Evolutionary conservation across 1,140 invertebrate species (phyloP).

Genomic region (Hylaeus anthracinus): DNA sequence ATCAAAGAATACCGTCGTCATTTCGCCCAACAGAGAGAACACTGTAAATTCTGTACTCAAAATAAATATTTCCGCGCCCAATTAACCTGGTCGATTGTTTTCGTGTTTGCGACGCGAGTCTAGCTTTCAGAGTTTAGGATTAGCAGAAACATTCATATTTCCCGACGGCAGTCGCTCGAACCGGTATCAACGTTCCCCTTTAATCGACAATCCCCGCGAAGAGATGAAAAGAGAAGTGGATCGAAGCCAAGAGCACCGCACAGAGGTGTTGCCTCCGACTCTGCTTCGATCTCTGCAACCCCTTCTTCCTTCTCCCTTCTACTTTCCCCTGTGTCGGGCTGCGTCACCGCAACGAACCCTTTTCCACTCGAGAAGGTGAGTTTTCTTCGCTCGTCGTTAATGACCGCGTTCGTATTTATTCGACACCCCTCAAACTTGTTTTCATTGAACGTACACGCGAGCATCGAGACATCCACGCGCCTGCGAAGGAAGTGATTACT

Average conservation of each 20-base stretch:
- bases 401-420: constrained; percentile 51
- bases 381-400: constrained; percentile 53
- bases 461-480: constrained; percentile 28
- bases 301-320: neutral
- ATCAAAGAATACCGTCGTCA: too few relatives aligned
- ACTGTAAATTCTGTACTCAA: too few relatives aligned
- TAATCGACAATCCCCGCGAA: constrained; percentile 27
- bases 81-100: neutral
- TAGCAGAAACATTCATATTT: neutral
- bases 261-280: constrained; percentile 34
- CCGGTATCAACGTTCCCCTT: constrained; percentile 32
- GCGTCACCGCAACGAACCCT: neutral
- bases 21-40: too few relatives aligned
- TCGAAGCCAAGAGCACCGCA: constrained; percentile 42
- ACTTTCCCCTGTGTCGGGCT: constrained; percentile 18
- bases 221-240: constrained; percentile 35
- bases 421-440: constrained; percentile 11
- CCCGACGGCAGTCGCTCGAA: too few relatives aligned
- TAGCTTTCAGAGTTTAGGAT: neutral
- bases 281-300: neutral
- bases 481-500: constrained; percentile 50
- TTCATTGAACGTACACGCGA: constrained; percentile 57
- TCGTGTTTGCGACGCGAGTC: neutral
- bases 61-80: too few relatives aligned
- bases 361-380: constrained; percentile 26